Base-by-base conservation (phyloP, 2,113 vertebrate genomes). In the Acanthochromis polyacanthus region DNA sequence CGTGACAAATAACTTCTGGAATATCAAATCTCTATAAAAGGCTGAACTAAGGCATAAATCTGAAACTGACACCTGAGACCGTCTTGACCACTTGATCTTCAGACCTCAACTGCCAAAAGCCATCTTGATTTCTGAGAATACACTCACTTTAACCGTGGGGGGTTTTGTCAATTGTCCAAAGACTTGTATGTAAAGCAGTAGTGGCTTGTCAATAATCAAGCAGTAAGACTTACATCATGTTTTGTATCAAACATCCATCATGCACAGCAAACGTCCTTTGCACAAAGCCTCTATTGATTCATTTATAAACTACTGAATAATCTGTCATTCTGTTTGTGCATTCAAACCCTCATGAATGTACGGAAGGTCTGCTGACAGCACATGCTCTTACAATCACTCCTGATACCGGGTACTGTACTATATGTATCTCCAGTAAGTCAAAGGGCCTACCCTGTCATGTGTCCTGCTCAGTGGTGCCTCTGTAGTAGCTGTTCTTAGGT, bases 1-100 rank as follows among this genome's bases (percentile, higher is more conserved):
- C 85, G 93, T 94, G 93, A 94, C 91, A 92, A 94, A 95, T 94
- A 93, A 92, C 93, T 94, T 87, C 84, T 86, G 78, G 87, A 92
- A 92, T 92, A 95, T 95, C 93, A 91, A 92, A 94, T 95, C 92
- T 89, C 94, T 93, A 94, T 93, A 91, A 94, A 93, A 93, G 91
- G 93, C 92, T 93, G 91, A 94, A 93, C 83, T 90, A 79, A 93
- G 92, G 87, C 90, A 93, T 93, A 93, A 92, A 95, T 93, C 78
- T 93, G 92, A 92, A 93, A 80, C 84, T 3, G 89, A 95, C 90
- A 93, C 93, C 73, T 80, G 84, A 92, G 84, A 87, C 67, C 63
- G 10, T 80, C 88, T 87, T 77, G 63, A 85, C 75, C 77, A 90
- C 74, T 85, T 82, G 89, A 93, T 89, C 88, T 81, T 50, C 51